phyloP scores from a whole-genome alignment of 2,113 vertebrate genomes.

The Cyphomyrus discorhynchus region DNA sequence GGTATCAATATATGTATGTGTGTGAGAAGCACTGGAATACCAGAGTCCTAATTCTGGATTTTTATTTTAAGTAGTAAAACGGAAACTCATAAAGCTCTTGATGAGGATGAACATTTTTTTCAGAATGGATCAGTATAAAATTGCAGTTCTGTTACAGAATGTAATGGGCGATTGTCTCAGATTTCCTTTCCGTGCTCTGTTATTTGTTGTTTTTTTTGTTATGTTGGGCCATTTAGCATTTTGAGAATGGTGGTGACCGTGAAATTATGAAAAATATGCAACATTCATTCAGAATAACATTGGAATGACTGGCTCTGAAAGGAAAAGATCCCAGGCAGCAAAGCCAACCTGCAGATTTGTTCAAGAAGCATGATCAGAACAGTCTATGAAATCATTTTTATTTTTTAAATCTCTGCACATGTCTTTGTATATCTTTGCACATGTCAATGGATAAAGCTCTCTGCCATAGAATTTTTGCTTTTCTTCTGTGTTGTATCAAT shows the following conservation, averaged over 20 bases:
- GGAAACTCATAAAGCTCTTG: not conserved
- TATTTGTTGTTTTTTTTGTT: not conserved
- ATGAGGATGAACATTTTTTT: not conserved
- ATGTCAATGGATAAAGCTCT: not conserved
- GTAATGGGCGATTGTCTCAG: not conserved
- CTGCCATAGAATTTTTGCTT: constrained; percentile 2
- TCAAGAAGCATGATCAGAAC: not conserved
- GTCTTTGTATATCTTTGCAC: not conserved
- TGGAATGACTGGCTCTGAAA: not conserved
- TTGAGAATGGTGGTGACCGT: not conserved
- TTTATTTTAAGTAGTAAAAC: not conserved
- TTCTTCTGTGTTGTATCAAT: not conserved
- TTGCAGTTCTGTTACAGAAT: not conserved
- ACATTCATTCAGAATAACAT: not conserved
- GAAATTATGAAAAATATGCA: not conserved
- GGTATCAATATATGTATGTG: not conserved
- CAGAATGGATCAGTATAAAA: not conserved
- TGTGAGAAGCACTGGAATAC: not conserved
- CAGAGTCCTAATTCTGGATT: not conserved
- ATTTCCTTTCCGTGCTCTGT: not conserved
- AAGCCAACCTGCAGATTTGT: not conserved
- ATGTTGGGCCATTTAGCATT: not conserved
- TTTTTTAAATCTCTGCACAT: not conserved
- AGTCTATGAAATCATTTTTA: not conserved
- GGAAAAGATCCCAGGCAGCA: not conserved